phyloP scores from a whole-genome alignment of 2,113 vertebrate species.

The Micronycteris hirsuta region DNA sequence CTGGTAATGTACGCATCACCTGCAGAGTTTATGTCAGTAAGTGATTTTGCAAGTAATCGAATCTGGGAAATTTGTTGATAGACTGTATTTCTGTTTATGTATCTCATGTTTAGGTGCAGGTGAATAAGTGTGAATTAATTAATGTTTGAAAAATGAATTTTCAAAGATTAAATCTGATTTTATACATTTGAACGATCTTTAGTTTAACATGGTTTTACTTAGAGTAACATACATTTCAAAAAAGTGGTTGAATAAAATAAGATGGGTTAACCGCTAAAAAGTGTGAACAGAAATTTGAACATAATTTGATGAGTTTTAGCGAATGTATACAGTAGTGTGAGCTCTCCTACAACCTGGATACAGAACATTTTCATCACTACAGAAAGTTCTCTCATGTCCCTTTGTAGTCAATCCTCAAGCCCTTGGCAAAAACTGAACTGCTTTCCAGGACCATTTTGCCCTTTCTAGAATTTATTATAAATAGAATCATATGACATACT shows the following conservation, averaged over 20 bases:
- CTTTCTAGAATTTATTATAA: too few relatives aligned
- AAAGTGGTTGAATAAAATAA: background rate
- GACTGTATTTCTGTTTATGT: background rate
- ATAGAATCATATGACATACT: too few relatives aligned
- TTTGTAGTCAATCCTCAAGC: too few relatives aligned
- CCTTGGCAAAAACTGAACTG: too few relatives aligned
- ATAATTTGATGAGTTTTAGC: background rate
- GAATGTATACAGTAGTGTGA: background rate
- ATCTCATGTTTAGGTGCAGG: background rate
- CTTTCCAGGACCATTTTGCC: too few relatives aligned
- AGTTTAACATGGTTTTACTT: background rate
- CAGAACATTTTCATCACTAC: too few relatives aligned
- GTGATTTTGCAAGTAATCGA: background rate
- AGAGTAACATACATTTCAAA: background rate
- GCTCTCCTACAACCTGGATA: too few relatives aligned
- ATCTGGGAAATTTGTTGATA: background rate
- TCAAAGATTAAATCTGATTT: background rate
- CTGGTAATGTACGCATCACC: background rate
- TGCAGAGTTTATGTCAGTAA: background rate
- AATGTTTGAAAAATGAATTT: background rate
- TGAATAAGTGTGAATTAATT: background rate
- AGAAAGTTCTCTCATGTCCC: too few relatives aligned
- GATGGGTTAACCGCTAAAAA: background rate
- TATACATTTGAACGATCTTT: background rate
- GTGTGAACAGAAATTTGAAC: background rate